Conservation (phyloP, 1,140 invertebrate species). For the Sarcophaga bullata region DNA sequence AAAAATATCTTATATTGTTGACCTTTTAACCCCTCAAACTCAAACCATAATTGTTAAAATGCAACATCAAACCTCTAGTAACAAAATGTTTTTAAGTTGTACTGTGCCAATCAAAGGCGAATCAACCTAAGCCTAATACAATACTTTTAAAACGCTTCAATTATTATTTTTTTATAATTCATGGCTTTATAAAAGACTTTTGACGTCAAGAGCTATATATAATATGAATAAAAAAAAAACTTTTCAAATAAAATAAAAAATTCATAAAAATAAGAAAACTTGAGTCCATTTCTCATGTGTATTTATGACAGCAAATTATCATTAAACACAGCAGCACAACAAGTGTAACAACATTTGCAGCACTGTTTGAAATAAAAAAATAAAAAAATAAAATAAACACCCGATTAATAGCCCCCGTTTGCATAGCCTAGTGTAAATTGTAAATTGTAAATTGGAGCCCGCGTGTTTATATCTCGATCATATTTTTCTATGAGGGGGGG, state of each 20-base stretch:
- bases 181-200: conserved; percentile 2
- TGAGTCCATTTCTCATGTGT: conserved; percentile 51
- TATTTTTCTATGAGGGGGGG: background rate
- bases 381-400: no score
- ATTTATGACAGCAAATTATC: conserved; percentile 61
- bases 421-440: background rate
- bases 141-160: no score
- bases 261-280: conserved; percentile 10
- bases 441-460: background rate
- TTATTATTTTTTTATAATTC: background rate
- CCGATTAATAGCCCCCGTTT: background rate
- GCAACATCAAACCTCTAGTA: no score
- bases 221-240: background rate
- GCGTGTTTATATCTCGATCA: background rate
- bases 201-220: background rate
- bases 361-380: background rate
- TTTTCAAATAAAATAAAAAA: conserved; percentile 10
- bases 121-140: no score
- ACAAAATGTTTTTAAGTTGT: no score
- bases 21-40: no score
- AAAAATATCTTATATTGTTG: no score
- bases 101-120: no score
- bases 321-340: conserved; percentile 48
- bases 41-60: no score
- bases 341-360: background rate